phyloP scores from a whole-genome alignment of 2,888 invertebrate genomes.

The Platycheirus albimanus region DNA sequence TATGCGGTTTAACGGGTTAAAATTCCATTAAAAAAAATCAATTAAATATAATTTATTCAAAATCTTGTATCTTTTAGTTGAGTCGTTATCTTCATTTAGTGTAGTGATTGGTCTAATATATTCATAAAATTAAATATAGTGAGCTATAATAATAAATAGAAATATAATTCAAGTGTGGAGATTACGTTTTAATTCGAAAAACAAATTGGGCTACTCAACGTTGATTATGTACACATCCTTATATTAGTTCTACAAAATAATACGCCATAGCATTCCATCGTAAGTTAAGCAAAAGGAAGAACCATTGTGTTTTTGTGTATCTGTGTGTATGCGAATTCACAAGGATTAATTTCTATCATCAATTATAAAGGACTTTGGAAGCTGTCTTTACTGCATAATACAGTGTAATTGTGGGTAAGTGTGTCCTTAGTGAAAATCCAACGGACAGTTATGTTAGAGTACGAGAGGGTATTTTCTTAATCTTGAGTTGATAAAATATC shows the following conservation, averaged over 20 bases:
- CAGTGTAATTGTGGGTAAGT: conserved; percentile 71
- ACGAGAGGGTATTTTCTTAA: conserved; percentile 30
- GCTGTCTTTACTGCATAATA: conserved; percentile 50
- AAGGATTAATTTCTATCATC: conserved; percentile 70
- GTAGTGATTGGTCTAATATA: conserved; percentile 16
- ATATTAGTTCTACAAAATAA: conserved; percentile 16
- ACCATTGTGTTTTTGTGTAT: conserved; percentile 15
- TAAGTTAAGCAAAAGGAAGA: conserved; percentile 2
- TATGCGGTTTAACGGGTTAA: neutral
- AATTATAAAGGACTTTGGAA: conserved; percentile 67
- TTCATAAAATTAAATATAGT: no score
- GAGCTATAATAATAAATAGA: conserved; percentile 8
- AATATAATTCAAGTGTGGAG: conserved; percentile 31
- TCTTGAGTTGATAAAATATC: conserved; percentile 55
- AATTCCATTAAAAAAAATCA: neutral
- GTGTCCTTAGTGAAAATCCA: conserved; percentile 63
- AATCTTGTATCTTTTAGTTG: neutral
- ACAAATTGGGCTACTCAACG: conserved; percentile 33
- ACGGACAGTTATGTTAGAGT: conserved; percentile 35
- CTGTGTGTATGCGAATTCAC: conserved; percentile 19
- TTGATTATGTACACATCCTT: conserved; percentile 29
- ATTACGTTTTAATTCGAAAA: conserved; percentile 20
- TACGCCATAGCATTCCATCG: neutral
- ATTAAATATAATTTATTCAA: conserved; percentile 29
- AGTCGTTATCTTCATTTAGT: conserved; percentile 14